Evolutionary conservation across 2,888 invertebrate genomes (phyloP), one percentile per base, ranked within the genome.

Genomic region (Leucoma salicis): DNA sequence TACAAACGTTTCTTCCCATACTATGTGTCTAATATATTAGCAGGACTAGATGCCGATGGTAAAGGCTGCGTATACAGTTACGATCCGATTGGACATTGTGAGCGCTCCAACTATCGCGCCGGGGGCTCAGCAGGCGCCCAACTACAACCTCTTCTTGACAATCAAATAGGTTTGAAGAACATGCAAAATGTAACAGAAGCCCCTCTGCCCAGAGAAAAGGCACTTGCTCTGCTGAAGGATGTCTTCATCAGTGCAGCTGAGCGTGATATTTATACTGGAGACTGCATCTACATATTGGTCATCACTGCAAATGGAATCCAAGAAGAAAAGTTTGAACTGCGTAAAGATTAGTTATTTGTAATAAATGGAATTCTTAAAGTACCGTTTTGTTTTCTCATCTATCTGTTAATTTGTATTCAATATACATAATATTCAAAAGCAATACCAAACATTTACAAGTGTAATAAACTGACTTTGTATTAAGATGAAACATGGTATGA

Each of bases 1-100:
- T 96, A 97, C 78, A 96, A 97, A 66, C 93, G 99, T 42, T 99
- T 99, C 86, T 99, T 99, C 84, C 99, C 99, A 0, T 99, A 99
- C 80, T 99, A 99, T 74, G 95, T 99, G 14, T 96, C 97, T 16
- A 99, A 98, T 74, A 93, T 99, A 33, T 85, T 99, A 39, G 99
- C 96, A 36, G 99, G 99, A 0, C 77, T 99, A 39, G 98, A 99
- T 83, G 93, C 93, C 18, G 94, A 98, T 50, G 99, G 98, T 2
- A 95, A 96, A 74, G 99, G 99, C 6, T 95, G 95, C 62, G 95
- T 99, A 5, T 99, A 95, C 87, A 96, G 96, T 70, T 99, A 99
- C 78, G 99, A 99, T 81, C 99, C 99, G 0, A 95, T 99, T 55
- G 99, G 99, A 0, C 97, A 98, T 69, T 96, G 95, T 66, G 98